Evolutionary conservation across 2,113 vertebrate species (phyloP), one percentile per base, ranked within the genome.

Genomic region (Butorides virescens): DNA sequence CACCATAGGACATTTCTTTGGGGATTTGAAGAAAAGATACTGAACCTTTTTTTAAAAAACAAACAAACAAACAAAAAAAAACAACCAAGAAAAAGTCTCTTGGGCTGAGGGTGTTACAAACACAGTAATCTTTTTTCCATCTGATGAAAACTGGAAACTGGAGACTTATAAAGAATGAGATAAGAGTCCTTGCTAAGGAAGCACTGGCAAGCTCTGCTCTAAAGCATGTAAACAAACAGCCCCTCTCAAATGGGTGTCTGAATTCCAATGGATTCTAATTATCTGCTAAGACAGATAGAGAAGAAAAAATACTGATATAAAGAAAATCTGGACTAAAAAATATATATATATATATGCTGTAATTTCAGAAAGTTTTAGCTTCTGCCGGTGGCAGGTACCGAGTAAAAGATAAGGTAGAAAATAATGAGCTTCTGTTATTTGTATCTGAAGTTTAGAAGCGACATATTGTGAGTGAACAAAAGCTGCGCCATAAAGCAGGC

Each of bases 251-350:
- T 14, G 11, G 34, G 10, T 75, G 67, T 84, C 85, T 93, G 86
- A 77, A 63, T 86, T 81, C 71, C 87, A 95, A 52, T 86, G 74
- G 86, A 87, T 91, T 95, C 81, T 94, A 92, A 90, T 95, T 95
- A 88, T 80, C 88, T 75, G 22, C 30, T 13, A 62, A 88, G 93
- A 91, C 46, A 81, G 73, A 91, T 61, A 62, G 76, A 74, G 62
- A 39, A 10, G 4, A 37, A 67, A 55, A 26, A 30, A 17, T 71
- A 63, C 37, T 62, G 85, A 37, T 86, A 77, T 7, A 80, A 88
- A 88, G 37, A 74, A 71, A 61, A 42, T 70, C 44, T 68, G 59
- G 34, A 39, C 90, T 68, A 72, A 77, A 61, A 92, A 15, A 74
- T 46, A 95, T 44, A 92, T 44, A 74, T 46, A 95, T 44, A 81